Evolutionary conservation across 2,888 invertebrate genomes (phyloP), one percentile per base, ranked within the genome.

Genomic region (Thymelicus sylvestris): DNA sequence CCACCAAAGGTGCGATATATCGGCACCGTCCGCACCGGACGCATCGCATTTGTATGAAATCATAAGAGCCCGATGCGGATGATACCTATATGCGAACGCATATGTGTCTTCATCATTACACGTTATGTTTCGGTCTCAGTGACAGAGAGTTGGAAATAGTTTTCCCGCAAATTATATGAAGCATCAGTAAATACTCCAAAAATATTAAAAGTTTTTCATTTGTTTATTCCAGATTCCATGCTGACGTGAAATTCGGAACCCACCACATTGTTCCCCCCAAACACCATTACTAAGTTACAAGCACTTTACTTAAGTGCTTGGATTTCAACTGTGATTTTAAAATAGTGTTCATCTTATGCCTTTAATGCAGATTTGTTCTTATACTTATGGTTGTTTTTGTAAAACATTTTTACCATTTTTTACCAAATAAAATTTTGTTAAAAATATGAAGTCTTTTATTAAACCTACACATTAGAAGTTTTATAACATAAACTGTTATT

Each of bases 151-250:
- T 31, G 31, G 31, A 31, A 31, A 31, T 31, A 31, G 31, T 31
- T 31, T 31, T 31, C 31, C 31, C 31, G 31, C 31, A 31, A 31
- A 31, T 3, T 31, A 2, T 3, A 2, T 31, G 3, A 31, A 1
- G 31, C 5, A 31, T 31, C 5, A 2, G 31, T 31, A 6, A 55
- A 15, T 8, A 2, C 55, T 15, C 44, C 15, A 5, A 39, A 60
- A 8, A 59, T 19, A 12, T 13, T 50, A 7, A 50, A 50, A 48
- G 12, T n/a, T 24, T 55, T 61, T 41, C 15, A n/a, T 75, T 44
- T 41, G 8, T 15, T 59, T 31, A 31, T 81, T 80, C 13, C 79
- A 84, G 83, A 15, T 83, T 83, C 78, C 83, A 83, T 63, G 83
- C 83, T 47, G 75, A 77, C 15, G 80, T 83, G 65, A 82, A 81